Conservation (phyloP, 1,140 invertebrate species). For the Cherax destructor region DNA sequence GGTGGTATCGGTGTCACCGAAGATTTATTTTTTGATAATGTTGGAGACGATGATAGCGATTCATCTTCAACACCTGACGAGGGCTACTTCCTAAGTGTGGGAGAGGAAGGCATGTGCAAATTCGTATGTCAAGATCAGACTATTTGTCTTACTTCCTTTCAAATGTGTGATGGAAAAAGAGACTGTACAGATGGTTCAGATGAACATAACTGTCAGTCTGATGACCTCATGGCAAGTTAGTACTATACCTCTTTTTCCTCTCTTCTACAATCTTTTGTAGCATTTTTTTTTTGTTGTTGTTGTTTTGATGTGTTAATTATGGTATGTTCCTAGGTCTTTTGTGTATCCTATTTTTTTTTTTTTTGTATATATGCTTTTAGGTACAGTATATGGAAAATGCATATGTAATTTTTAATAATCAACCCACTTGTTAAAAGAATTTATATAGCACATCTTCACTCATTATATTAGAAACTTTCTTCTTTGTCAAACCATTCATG, state of each 20-base stretch:
- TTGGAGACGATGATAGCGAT: conserved; percentile 33
- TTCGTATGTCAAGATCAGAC: conserved; percentile 32
- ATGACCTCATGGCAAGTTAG: conserved; percentile 47
- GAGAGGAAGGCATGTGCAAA: conserved; percentile 20
- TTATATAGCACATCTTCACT: too few species aligned
- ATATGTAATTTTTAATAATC: too few species aligned
- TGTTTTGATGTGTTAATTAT: not conserved
- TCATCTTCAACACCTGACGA: conserved; percentile 46
- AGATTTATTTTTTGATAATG: conserved; percentile 39
- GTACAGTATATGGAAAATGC: too few species aligned
- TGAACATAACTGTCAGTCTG: conserved; percentile 85
- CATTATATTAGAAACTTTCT: too few species aligned
- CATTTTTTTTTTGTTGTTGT: not conserved
- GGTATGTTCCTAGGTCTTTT: not conserved
- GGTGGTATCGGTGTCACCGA: conserved; percentile 13
- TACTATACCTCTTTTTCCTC: not conserved
- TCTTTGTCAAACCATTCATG: too few species aligned
- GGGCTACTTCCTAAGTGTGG: conserved; percentile 29
- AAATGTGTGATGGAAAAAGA: conserved; percentile 86
- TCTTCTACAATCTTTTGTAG: not conserved
- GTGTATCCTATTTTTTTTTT: not conserved
- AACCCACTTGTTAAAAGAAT: too few species aligned
- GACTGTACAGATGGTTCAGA: conserved; percentile 94
- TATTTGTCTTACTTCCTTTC: not conserved
- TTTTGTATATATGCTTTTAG: not conserved